These are phyloP conservation scores for Gadus chalcogrammus DNA, from an alignment of 2,113 vertebrate genomes.

Conservation along the genomic window DNA sequence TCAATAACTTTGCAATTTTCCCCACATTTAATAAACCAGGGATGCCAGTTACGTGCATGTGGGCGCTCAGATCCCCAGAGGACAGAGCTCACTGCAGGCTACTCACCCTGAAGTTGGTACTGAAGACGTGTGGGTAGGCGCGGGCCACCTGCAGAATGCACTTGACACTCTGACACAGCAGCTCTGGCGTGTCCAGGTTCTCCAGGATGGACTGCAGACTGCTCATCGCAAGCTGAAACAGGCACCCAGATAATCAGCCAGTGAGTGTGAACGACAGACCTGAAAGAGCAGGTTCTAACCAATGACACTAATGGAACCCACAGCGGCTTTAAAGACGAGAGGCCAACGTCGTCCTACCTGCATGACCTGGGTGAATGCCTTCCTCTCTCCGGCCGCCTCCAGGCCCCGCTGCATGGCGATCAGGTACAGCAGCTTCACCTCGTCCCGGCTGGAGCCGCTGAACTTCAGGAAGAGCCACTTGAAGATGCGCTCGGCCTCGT, in stretches of 20 bases:
- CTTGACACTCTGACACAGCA: conserved; percentile 94
- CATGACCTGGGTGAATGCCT: conserved; percentile 96
- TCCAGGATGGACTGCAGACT: conserved; percentile 96
- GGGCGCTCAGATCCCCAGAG: too few relatives aligned
- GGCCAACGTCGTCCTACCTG: conserved; percentile 74
- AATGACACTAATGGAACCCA: too few relatives aligned
- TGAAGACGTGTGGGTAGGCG: conserved; percentile 97
- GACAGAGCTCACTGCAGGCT: too few relatives aligned
- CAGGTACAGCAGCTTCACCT: conserved; percentile 94
- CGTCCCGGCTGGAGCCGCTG: conserved; percentile 88
- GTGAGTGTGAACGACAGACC: too few relatives aligned
- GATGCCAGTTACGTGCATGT: too few relatives aligned
- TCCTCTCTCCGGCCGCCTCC: conserved; percentile 95
- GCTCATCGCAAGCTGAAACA: conserved; percentile 90
- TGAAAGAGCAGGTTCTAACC: too few relatives aligned
- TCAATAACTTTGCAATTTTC: too few relatives aligned
- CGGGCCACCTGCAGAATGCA: conserved; percentile 95
- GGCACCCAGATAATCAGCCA: neutral
- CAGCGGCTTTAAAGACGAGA: too few relatives aligned
- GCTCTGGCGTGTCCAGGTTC: conserved; percentile 97
- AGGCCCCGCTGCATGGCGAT: conserved; percentile 90
- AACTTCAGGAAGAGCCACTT: conserved; percentile 98
- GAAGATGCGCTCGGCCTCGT: conserved; percentile 97
- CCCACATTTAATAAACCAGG: too few relatives aligned
- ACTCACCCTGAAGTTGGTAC: conserved; percentile 96